Percentiles rank a stretch among this genome's conserved stretches.
Conservation (phyloP, 2,113 vertebrate genomes). For the Alethe diademata region DNA sequence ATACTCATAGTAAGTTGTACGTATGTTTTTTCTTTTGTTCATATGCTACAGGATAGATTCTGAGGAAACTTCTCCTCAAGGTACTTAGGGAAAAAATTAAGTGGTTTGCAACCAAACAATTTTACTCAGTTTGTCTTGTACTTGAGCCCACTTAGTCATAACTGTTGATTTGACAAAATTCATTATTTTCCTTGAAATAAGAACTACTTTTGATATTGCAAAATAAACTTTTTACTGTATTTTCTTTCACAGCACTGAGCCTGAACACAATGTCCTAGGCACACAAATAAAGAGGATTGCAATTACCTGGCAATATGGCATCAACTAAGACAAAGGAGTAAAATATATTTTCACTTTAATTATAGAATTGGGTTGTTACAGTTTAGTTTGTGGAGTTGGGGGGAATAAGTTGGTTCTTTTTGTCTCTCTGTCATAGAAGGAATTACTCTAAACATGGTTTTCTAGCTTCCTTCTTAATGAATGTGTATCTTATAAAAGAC, state of each 20-base stretch:
- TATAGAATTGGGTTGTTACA: not conserved
- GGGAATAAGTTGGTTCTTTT: not conserved
- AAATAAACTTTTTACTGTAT: not conserved
- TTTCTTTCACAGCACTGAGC: not conserved
- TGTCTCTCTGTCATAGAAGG: not conserved
- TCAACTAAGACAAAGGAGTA: not conserved
- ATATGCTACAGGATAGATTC: not conserved
- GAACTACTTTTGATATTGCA: not conserved
- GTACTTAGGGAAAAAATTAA: not conserved
- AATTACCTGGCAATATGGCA: not conserved
- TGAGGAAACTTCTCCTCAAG: not conserved
- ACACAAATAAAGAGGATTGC: not conserved
- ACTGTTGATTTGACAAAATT: not conserved
- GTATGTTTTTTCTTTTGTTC: not conserved
- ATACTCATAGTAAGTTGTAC: rapidly evolving
- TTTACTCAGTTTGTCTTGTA: not conserved
- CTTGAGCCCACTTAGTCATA: not conserved
- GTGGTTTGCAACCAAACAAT: rapidly evolving
- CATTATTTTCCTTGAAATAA: not conserved
- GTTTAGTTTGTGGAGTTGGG: not conserved
- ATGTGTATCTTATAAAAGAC: not conserved
- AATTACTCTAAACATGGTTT: not conserved
- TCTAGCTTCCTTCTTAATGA: not conserved
- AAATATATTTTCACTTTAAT: not conserved
- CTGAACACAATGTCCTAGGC: not conserved